Evolutionary conservation across 2,888 invertebrate species (phyloP).

Genomic region (Gnatocerus cornutus): DNA sequence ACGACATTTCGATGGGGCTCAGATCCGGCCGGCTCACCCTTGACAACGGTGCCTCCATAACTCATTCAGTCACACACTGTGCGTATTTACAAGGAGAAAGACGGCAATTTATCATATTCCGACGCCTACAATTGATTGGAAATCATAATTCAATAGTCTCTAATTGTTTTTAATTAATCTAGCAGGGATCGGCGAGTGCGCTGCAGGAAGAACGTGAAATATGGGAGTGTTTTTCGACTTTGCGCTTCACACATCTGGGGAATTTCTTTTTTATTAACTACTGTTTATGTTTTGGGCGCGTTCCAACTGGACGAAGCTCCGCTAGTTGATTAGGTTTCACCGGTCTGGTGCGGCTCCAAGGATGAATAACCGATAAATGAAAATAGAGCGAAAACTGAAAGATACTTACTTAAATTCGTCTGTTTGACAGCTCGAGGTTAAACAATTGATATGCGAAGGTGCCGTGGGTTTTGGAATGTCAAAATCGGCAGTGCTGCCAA

Average conservation of each 20-base stretch:
- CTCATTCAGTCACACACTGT: constrained; percentile 26
- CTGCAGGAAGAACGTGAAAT: too few relatives aligned
- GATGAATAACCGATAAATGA: neutral
- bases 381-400: neutral
- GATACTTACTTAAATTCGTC: too few relatives aligned
- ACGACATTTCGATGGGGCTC: neutral
- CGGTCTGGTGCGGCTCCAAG: neutral
- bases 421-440: too few relatives aligned
- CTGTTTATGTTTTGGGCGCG: constrained; percentile 2
- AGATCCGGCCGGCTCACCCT: too few relatives aligned
- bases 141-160: constrained; percentile 25
- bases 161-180: constrained; percentile 36
- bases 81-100: constrained; percentile 34
- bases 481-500: too few relatives aligned
- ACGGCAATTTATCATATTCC: constrained; percentile 23
- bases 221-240: neutral
- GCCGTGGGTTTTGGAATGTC: too few relatives aligned
- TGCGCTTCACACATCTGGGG: neutral
- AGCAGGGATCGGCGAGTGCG: neutral
- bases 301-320: constrained; percentile 3
- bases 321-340: neutral
- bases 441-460: too few relatives aligned
- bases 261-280: constrained; percentile 10
- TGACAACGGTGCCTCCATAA: constrained; percentile 23
- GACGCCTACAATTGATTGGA: constrained; percentile 39